Percentiles rank a stretch among this genome's conserved stretches.
These are phyloP conservation scores for Heliopora coerulea DNA, from an alignment of 92 coral and sea anemone species.

Conservation along the genomic window DNA sequence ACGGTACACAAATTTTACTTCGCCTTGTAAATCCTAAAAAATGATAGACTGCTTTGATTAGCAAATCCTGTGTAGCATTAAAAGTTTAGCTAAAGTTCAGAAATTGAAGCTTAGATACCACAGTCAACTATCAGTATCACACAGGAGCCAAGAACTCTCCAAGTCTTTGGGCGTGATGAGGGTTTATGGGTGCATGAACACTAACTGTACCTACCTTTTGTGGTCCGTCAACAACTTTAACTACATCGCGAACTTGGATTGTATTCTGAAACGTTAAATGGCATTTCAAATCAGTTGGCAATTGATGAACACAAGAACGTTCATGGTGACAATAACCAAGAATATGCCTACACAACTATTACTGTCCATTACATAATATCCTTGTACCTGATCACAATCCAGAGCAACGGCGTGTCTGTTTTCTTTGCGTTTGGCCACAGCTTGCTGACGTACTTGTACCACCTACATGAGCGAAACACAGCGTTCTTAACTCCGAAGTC, in stretches of 20 bases:
- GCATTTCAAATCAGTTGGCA: neutral
- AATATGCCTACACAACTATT: too few species aligned
- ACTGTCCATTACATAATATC: too few species aligned
- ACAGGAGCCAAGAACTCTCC: too few species aligned
- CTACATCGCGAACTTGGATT: constrained; percentile 89
- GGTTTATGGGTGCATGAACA: too few species aligned
- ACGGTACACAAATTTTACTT: constrained; percentile 92
- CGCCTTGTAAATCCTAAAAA: constrained; percentile 83
- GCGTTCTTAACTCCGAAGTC: too few species aligned
- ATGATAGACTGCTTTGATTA: neutral
- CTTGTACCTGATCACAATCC: constrained; percentile 97
- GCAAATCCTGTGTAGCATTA: too few species aligned
- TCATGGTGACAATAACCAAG: too few species aligned
- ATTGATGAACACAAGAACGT: too few species aligned
- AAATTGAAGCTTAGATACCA: too few species aligned
- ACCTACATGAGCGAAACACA: constrained; percentile 54
- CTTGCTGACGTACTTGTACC: constrained; percentile 92
- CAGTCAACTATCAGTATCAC: too few species aligned
- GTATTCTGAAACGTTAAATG: constrained; percentile 61
- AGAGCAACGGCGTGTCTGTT: constrained; percentile 93
- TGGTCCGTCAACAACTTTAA: constrained; percentile 93
- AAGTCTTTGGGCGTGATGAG: too few species aligned
- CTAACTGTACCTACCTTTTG: constrained; percentile 84
- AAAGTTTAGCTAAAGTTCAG: too few species aligned
- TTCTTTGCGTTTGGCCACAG: constrained; percentile 86